A percentile compares a stretch with the other conserved stretches of the same genome.
These are phyloP conservation scores for Chaetogeoica ovagalla DNA, from an alignment of 2,888 invertebrate species.

Conservation along the genomic window DNA sequence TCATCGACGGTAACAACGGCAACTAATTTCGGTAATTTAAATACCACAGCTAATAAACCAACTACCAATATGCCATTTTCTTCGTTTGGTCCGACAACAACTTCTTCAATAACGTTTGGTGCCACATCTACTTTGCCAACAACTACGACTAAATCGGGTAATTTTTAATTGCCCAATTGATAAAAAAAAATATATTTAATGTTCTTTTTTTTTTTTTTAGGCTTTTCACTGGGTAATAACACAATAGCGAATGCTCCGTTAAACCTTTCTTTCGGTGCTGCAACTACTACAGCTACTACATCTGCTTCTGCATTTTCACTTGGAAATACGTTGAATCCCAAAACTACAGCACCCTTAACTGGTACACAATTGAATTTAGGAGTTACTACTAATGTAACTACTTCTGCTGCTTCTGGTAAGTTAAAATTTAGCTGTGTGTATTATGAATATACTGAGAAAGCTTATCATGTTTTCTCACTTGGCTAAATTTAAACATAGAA, in stretches of 20 bases:
- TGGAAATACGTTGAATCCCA: constrained; percentile 26
- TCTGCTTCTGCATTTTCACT: constrained; percentile 37
- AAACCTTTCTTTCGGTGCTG: constrained; percentile 36
- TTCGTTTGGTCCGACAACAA: constrained; percentile 17
- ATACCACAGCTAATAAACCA: constrained; percentile 4
- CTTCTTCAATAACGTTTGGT: constrained; percentile 36
- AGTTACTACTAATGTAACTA: constrained; percentile 12
- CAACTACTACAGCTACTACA: constrained; percentile 8
- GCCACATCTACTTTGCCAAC: constrained; percentile 13
- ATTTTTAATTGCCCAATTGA: not conserved
- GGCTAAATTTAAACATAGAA: no score
- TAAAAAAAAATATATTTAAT: not conserved
- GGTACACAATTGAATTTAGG: constrained; percentile 40
- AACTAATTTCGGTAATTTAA: constrained; percentile 32
- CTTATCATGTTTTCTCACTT: no score
- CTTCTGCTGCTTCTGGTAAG: constrained; percentile 27
- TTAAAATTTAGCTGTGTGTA: not conserved
- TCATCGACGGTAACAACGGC: constrained; percentile 7
- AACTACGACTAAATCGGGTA: constrained; percentile 37
- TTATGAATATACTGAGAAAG: not conserved
- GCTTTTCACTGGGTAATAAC: constrained; percentile 33
- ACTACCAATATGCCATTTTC: constrained; percentile 5
- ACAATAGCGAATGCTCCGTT: constrained; percentile 35
- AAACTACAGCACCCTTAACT: constrained; percentile 12
- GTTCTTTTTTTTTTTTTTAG: not conserved